Evolutionary conservation across 2,888 invertebrate genomes (phyloP).

Genomic region (Alentia gelatinosa): DNA sequence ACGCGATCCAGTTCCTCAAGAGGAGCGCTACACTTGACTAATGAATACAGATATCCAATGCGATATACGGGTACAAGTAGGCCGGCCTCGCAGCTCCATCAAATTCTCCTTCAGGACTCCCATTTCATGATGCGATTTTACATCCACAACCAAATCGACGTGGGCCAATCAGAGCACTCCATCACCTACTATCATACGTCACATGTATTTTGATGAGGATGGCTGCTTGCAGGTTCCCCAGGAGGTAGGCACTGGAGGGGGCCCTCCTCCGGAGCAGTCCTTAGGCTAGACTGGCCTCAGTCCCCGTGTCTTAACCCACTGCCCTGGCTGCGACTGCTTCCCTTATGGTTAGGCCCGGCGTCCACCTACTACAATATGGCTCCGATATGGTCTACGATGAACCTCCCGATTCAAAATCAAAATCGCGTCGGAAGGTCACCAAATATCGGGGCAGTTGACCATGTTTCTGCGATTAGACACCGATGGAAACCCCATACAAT

Average conservation of each 20-base stretch:
- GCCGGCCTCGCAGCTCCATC: neutral
- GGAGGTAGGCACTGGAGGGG: neutral
- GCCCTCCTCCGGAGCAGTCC: neutral
- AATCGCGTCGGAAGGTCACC: too few species aligned
- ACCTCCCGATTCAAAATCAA: too few species aligned
- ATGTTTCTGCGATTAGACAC: too few species aligned
- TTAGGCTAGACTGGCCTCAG: too few species aligned
- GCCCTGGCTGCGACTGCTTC: too few species aligned
- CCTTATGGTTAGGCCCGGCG: too few species aligned
- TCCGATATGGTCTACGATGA: too few species aligned
- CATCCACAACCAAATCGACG: neutral
- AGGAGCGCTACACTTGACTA: neutral
- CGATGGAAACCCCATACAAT: too few species aligned
- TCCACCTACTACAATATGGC: too few species aligned
- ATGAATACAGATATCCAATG: slow-evolving; percentile 15
- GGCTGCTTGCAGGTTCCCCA: too few species aligned
- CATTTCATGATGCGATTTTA: neutral
- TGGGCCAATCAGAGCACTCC: neutral
- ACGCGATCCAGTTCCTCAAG: neutral
- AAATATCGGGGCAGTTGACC: too few species aligned
- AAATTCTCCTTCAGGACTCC: neutral
- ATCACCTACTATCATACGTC: slow-evolving; percentile 13
- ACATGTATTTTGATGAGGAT: slow-evolving; percentile 7
- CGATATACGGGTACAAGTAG: neutral
- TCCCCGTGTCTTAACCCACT: too few species aligned